A percentile compares a stretch with the other conserved stretches of the same genome.
Conservation (phyloP, 2,888 invertebrate genomes). For the Microplitis manilae region DNA sequence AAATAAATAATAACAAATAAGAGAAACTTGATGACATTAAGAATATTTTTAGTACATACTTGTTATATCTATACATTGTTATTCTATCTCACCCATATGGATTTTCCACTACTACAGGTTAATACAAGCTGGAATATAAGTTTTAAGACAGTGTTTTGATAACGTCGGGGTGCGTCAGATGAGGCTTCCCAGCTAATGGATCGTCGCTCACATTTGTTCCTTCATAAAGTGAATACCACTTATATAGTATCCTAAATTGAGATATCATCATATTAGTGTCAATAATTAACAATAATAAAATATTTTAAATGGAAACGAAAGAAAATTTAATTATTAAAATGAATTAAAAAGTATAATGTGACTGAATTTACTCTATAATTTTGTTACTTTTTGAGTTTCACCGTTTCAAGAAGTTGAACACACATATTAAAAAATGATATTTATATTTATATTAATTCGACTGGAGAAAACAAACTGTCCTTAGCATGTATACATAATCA, state of each 20-base stretch:
- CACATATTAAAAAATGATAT: not conserved
- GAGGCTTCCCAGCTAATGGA: constrained; percentile 69
- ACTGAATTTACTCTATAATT: not conserved
- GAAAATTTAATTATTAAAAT: no score
- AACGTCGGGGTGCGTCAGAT: constrained; percentile 68
- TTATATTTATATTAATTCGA: not conserved
- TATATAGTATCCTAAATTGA: constrained; percentile 48
- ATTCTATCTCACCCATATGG: constrained; percentile 65
- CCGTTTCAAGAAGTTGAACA: not conserved
- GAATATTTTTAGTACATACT: constrained; percentile 67
- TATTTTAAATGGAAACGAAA: not conserved
- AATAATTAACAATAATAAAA: not conserved
- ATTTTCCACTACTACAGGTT: constrained; percentile 58
- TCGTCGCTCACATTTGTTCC: constrained; percentile 60
- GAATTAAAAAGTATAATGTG: not conserved
- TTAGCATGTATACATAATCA: no score
- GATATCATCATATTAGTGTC: not conserved
- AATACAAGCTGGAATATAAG: constrained; percentile 63
- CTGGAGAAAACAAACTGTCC: no score
- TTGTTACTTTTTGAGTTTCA: not conserved
- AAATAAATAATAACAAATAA: constrained; percentile 5
- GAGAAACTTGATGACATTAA: constrained; percentile 49
- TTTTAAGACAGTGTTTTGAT: constrained; percentile 70
- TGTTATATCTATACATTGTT: constrained; percentile 66
- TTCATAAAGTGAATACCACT: constrained; percentile 52